Evolutionary conservation across 2,113 vertebrate species (phyloP), one percentile per base, ranked within the genome.

Genomic region (Oreotrochilus melanogaster): DNA sequence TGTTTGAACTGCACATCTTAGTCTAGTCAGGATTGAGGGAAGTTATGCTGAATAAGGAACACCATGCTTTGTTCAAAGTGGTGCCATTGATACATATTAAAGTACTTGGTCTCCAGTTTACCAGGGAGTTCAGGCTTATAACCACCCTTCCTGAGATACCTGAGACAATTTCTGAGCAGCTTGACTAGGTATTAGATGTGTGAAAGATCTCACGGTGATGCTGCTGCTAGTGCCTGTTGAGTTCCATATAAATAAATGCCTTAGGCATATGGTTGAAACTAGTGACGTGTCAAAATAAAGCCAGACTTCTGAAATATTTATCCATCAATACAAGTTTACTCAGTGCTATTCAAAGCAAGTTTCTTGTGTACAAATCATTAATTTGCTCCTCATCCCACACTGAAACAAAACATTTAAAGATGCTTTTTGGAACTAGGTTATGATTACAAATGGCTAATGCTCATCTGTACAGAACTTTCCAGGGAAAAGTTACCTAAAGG

Each of bases 341-440:
- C 33, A 84, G 1, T 10, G 11, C 17, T 74, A 27, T n/a, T 48
- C 28, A 23, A 60, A 18, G 24, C 12, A 53, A 48, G 15, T 39
- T 91, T 86, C 18, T 92, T 72, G 7, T 10, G 1, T 83, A 43
- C 11, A 64, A 15, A 48, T 83, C 39, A 65, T 64, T 71, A 37
- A 4, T 15, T 60, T 3, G 16, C 9, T 3, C 6, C 10, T 24
- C 0, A 22, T 35, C 2, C 2, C 23, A 35, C 21, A 8, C 27
- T 60, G 61, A 64, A 87, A 74, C 37, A 81, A 84, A 14, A 7
- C 31, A 28, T 43, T 39, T 51, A 60, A 78, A 78, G 35, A 37
- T 8, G 6, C 27, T 73, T 80, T 66, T 25, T 75, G 42, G 42
- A 87, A 45, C 18, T 58, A n/a, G 1, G 3, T 37, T 93, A 35